phyloP scores from a whole-genome alignment of 2,797 vertebrate species.

The Hipposideros larvatus region DNA sequence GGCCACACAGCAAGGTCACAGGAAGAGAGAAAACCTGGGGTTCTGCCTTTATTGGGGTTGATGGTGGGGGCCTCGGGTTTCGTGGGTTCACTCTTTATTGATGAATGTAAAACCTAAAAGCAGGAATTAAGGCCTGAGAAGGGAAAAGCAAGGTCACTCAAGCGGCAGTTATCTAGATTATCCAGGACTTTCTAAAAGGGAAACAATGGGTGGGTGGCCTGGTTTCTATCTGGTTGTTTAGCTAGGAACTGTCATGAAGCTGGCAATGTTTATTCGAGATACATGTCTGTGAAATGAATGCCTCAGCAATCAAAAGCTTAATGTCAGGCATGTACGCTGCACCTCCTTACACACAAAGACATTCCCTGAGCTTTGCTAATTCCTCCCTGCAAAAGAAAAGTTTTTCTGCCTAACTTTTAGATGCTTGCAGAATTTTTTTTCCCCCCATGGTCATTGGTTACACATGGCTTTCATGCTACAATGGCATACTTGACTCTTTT shows the following conservation, averaged over 20 bases:
- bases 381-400: neutral
- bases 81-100: neutral
- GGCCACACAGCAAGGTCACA: neutral
- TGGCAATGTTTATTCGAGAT: neutral
- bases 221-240: neutral
- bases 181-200: neutral
- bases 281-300: neutral
- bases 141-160: neutral
- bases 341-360: neutral
- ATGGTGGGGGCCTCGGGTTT: neutral
- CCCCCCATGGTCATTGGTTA: no score
- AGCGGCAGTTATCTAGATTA: neutral
- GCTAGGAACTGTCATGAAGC: neutral
- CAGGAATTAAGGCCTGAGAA: neutral
- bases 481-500: no score
- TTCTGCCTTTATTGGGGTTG: neutral
- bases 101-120: neutral
- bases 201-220: neutral
- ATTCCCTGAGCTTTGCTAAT: neutral
- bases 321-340: neutral
- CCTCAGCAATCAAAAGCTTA: neutral
- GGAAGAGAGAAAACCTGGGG: neutral
- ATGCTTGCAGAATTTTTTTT: neutral
- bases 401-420: neutral
- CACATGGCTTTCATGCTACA: no score